A percentile compares a stretch with the other conserved stretches of the same genome.
These are phyloP conservation scores for Morelia viridis DNA, from an alignment of 2,797 vertebrate species.

Conservation along the genomic window DNA sequence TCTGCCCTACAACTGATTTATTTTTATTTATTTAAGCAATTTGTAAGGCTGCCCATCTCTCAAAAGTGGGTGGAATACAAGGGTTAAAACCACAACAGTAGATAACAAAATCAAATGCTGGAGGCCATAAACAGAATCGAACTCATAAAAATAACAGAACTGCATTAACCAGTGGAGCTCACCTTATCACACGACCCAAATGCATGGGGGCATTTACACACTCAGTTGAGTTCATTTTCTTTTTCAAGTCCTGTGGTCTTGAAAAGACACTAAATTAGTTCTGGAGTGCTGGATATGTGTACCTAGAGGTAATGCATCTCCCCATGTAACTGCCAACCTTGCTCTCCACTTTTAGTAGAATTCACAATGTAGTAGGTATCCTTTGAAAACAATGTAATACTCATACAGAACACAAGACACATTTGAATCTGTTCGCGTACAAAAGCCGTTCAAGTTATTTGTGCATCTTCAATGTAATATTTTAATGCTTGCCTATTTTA, in stretches of 20 bases:
- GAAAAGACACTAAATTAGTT: not conserved
- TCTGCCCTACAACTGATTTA: not conserved
- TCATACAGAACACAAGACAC: not conserved
- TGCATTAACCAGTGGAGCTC: not conserved
- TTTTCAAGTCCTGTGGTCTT: not conserved
- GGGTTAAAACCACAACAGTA: not conserved
- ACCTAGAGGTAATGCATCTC: too few species aligned
- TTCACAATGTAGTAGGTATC: not conserved
- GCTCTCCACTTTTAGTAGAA: not conserved
- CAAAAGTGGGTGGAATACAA: not conserved
- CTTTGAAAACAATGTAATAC: not conserved
- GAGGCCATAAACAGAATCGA: not conserved
- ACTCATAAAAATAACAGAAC: too few species aligned
- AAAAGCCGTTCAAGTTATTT: not conserved
- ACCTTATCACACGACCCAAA: not conserved
- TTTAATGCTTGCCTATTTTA: not conserved
- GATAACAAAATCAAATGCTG: not conserved
- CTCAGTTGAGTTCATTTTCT: not conserved
- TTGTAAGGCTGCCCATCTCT: not conserved
- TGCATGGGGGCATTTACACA: not conserved
- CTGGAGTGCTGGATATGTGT: too few species aligned
- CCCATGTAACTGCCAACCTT: not conserved
- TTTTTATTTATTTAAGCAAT: not conserved
- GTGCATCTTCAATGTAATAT: not conserved
- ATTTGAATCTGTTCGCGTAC: not conserved